Percentiles rank a stretch among this genome's conserved stretches.
These are phyloP conservation scores for Pituophis catenifer DNA, from an alignment of 2,113 vertebrate species.

Conservation along the genomic window DNA sequence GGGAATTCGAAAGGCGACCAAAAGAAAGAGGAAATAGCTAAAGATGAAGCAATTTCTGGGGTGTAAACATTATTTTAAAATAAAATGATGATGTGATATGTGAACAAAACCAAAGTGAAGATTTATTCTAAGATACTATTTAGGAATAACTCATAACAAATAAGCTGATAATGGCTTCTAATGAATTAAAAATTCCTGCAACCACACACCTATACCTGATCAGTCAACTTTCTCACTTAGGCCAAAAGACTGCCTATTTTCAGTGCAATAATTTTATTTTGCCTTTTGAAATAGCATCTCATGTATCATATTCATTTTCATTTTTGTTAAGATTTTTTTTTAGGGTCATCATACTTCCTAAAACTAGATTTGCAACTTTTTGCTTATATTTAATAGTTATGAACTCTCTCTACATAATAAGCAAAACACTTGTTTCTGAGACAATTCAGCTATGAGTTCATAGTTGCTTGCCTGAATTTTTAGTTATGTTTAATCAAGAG, in stretches of 20 bases:
- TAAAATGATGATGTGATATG: slow-evolving; percentile 41
- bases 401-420: neutral
- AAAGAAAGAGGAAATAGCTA: slow-evolving; percentile 60
- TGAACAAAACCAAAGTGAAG: slow-evolving; percentile 26
- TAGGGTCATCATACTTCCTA: neutral
- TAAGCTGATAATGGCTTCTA: slow-evolving; percentile 26
- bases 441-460: neutral
- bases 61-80: slow-evolving; percentile 60
- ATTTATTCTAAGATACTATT: slow-evolving; percentile 34
- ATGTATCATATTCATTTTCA: neutral
- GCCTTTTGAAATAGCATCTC: neutral
- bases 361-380: neutral
- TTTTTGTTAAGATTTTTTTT: neutral
- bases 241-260: neutral
- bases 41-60: slow-evolving; percentile 67
- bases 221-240: neutral
- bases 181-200: slow-evolving; percentile 31
- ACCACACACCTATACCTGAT: neutral
- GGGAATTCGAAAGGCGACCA: slow-evolving; percentile 61
- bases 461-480: neutral
- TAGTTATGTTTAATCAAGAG: neutral
- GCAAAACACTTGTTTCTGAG: neutral
- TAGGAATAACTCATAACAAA: slow-evolving; percentile 36
- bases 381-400: neutral
- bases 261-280: neutral